Conservation (phyloP, 2,888 invertebrate genomes). For the Caprella mutica region DNA sequence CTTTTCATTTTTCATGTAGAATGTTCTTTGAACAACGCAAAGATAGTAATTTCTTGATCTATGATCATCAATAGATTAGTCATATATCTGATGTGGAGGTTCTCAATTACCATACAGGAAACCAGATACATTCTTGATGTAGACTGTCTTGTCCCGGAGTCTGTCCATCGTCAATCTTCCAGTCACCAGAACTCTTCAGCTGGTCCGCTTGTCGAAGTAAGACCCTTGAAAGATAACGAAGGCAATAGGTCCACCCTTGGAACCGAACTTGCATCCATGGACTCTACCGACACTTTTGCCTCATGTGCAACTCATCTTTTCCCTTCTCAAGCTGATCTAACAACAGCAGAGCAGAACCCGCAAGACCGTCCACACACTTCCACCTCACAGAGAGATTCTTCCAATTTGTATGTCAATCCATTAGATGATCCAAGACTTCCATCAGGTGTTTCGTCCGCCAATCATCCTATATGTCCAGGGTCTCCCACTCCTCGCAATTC, state of each 20-base stretch:
- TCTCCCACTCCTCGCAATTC: conserved; percentile 3
- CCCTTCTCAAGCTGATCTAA: conserved; percentile 49
- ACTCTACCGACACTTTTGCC: conserved; percentile 86
- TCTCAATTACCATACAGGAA: too few species aligned
- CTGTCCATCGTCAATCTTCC: too few species aligned
- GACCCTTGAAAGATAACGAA: conserved; percentile 32
- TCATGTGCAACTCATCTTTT: conserved; percentile 93
- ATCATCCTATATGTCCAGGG: background rate
- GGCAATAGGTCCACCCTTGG: conserved; percentile 34
- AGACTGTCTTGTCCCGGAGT: too few species aligned
- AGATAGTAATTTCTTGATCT: too few species aligned
- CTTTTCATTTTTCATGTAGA: too few species aligned
- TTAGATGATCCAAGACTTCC: conserved; percentile 27
- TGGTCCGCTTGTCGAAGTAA: conserved; percentile 31
- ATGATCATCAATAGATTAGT: too few species aligned
- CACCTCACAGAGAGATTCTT: conserved; percentile 2
- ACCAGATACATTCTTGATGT: too few species aligned
- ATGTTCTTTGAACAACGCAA: too few species aligned
- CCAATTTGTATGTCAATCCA: conserved; percentile 40
- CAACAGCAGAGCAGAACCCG: too few species aligned
- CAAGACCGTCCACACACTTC: background rate
- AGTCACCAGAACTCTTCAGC: too few species aligned
- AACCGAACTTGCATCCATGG: conserved; percentile 45
- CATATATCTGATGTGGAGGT: too few species aligned
- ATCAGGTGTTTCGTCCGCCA: background rate